phyloP scores from a whole-genome alignment of 2,797 vertebrate genomes.

The Australoheros facetus region DNA sequence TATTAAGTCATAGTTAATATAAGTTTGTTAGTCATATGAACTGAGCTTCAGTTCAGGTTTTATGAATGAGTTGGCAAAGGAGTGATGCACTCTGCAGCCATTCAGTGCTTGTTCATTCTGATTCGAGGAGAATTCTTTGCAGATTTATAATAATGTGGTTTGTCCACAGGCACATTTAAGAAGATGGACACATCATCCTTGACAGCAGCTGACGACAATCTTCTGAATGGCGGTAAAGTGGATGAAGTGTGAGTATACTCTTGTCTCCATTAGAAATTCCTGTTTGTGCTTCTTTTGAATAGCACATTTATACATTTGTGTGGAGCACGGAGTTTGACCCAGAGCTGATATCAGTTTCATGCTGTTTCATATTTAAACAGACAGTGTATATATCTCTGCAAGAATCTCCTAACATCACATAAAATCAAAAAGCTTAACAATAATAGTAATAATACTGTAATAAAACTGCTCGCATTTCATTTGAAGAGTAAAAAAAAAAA shows the following conservation, averaged over 20 bases:
- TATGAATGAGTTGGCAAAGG: neutral
- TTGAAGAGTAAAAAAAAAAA: neutral
- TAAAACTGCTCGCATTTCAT: neutral
- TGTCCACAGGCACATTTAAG: constrained; percentile 69
- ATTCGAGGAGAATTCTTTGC: neutral
- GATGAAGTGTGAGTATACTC: constrained; percentile 76
- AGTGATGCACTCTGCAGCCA: no score
- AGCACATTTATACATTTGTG: neutral
- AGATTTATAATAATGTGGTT: neutral
- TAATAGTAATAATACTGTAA: neutral
- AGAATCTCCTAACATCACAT: neutral
- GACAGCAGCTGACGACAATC: constrained; percentile 53
- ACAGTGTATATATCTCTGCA: neutral
- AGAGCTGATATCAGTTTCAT: neutral
- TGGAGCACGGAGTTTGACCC: neutral
- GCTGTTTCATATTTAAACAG: neutral
- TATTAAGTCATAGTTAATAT: no score
- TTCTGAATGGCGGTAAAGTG: constrained; percentile 68
- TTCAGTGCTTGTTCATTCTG: no score
- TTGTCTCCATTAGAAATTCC: neutral
- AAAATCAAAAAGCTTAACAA: neutral
- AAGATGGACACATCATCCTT: constrained; percentile 58
- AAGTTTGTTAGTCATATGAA: neutral
- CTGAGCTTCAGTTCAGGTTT: neutral
- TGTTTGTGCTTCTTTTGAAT: neutral